Evolutionary conservation across 2,797 vertebrate species (phyloP), one percentile per base, ranked within the genome.

Genomic region (Galago senegalensis): DNA sequence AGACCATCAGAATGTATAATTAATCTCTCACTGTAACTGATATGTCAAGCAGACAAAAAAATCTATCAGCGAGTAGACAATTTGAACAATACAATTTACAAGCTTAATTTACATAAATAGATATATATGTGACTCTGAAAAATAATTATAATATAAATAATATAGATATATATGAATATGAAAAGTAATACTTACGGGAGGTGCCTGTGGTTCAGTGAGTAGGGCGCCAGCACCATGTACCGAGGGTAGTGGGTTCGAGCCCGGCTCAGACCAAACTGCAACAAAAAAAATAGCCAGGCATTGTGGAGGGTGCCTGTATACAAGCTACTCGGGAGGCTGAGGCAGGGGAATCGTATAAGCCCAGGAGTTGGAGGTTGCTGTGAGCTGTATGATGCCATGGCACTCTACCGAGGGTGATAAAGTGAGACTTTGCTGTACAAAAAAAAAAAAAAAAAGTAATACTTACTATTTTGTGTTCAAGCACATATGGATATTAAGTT

Each of bases 21-120:
- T 89, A 84, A 70, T 77, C 18, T 82, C 7, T 67, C 31, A 81
- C 14, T 89, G n/a, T 40, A 75, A 80, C n/a, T 93, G 61, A 70
- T 37, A 82, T 7, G 40, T 79, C 8, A 94, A 70, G 25, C 12
- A 82, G 37, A 60, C 25, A n/a, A 95, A 70, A 91, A 53, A 25
- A 14, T 43, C 17, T 82, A 0, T 56, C 53, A 87, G 25, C 8
- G 21, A 70, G 21, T 63, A 65, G 2, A 43, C 76, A 23, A 87
- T 56, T 82, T 79, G n/a, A 92, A 72, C 7, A 76, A 34, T 13
- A 16, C 46, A 89, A 70, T 93, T 81, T 72, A 60, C 7, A 80
- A 60, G 31, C 0, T 69, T 84, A 17, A 58, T 40, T 72, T 73
- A 37, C 16, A 56, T n/a, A 79, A 73, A 67, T 43, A 77, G 21